phyloP scores from a whole-genome alignment of 2,888 invertebrate genomes.

The Yponomeuta plumbellus region DNA sequence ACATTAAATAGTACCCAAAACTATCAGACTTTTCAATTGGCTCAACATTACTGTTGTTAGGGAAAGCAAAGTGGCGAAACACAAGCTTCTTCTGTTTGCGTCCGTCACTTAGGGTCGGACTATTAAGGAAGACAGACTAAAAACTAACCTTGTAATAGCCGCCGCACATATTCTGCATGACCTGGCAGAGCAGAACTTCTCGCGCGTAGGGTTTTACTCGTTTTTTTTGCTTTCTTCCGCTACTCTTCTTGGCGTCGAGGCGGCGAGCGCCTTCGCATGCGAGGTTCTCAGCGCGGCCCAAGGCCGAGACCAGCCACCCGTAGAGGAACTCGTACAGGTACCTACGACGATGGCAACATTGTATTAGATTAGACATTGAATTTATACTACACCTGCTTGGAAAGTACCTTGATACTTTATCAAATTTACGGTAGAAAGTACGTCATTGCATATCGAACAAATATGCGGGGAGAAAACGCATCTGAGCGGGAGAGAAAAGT shows the following conservation, averaged over 20 bases:
- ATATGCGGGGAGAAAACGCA: too few relatives aligned
- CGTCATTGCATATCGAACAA: too few relatives aligned
- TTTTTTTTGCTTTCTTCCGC: constrained; percentile 77
- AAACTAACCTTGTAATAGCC: constrained; percentile 90
- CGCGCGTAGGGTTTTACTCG: constrained; percentile 85
- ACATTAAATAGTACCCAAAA: too few relatives aligned
- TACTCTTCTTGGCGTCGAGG: constrained; percentile 47
- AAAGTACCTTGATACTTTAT: too few relatives aligned
- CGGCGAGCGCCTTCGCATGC: constrained; percentile 77
- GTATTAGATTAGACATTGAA: too few relatives aligned
- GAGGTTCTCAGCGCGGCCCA: constrained; percentile 92
- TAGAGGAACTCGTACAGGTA: constrained; percentile 96
- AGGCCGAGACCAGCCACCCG: constrained; percentile 94
- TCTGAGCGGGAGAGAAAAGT: too few relatives aligned
- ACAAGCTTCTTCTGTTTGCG: not conserved
- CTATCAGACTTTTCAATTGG: too few relatives aligned
- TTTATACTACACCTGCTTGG: too few relatives aligned
- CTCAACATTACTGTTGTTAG: too few relatives aligned
- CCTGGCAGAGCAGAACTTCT: constrained; percentile 93
- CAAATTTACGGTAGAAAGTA: too few relatives aligned
- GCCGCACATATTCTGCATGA: constrained; percentile 94
- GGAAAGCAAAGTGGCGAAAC: too few relatives aligned
- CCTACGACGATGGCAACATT: constrained; percentile 55
- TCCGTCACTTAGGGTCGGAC: too few relatives aligned
- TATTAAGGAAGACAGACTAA: not conserved